phyloP scores from a whole-genome alignment of 2,797 vertebrate genomes.

The Silurus lanzhouensis region DNA sequence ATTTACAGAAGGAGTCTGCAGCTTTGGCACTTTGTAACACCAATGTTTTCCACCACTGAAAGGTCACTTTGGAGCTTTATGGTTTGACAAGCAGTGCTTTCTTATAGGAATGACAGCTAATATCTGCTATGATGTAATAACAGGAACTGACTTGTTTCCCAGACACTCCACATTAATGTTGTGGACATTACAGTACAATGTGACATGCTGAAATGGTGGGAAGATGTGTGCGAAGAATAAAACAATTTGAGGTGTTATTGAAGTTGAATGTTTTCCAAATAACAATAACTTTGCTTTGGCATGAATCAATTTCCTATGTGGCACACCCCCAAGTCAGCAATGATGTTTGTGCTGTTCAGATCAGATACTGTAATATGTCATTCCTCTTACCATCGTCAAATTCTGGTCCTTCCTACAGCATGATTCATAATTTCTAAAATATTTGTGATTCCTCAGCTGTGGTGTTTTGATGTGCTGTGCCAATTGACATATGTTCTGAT shows the following conservation, averaged over 20 bases:
- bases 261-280: background rate
- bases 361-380: background rate
- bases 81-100: background rate
- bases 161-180: background rate
- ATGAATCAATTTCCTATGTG: background rate
- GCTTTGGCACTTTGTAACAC: background rate
- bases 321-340: background rate
- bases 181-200: background rate
- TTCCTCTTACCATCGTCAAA: conserved; percentile 7
- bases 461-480: background rate
- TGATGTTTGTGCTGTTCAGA: conserved; percentile 8
- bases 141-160: background rate
- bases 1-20: background rate
- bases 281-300: background rate
- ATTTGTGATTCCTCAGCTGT: background rate
- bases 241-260: background rate
- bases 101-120: background rate
- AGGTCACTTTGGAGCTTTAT: background rate
- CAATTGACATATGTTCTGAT: background rate
- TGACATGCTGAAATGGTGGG: background rate
- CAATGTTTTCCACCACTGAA: background rate
- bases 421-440: background rate
- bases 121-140: background rate
- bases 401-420: background rate
- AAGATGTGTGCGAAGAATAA: background rate